phyloP scores from a whole-genome alignment of 2,888 invertebrate genomes.

The Drosophila falleni region DNA sequence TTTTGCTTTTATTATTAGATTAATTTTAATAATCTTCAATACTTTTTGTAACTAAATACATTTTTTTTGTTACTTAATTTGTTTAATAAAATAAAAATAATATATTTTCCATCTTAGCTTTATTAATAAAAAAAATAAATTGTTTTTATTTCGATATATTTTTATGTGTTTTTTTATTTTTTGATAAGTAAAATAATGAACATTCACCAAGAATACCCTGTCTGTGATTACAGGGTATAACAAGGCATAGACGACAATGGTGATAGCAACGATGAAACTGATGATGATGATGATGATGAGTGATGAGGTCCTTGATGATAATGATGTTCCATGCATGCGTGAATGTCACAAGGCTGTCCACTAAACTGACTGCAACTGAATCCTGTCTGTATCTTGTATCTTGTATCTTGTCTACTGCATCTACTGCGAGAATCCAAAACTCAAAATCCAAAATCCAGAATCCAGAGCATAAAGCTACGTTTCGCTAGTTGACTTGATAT shows the following conservation, averaged over 20 bases:
- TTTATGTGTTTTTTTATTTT: too few relatives aligned
- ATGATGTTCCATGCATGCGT: conserved; percentile 59
- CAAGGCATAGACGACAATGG: conserved; percentile 3
- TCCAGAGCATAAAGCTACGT: conserved; percentile 2
- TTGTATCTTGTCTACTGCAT: conserved; percentile 1
- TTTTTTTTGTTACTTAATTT: too few relatives aligned
- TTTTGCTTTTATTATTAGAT: too few relatives aligned
- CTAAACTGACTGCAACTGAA: conserved; percentile 25
- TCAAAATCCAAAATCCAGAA: background rate
- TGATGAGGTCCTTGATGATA: background rate
- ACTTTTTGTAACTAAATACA: too few relatives aligned
- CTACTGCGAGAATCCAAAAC: too few relatives aligned
- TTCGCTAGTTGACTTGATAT: conserved; percentile 11
- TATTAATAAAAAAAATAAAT: too few relatives aligned
- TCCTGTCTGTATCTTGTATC: conserved; percentile 5
- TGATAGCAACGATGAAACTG: background rate
- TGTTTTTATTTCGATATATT: too few relatives aligned
- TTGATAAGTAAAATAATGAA: too few relatives aligned
- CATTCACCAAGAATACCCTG: too few relatives aligned
- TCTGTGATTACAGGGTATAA: conserved; percentile 11
- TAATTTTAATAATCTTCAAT: too few relatives aligned
- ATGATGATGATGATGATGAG: conserved; percentile 1
- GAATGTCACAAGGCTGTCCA: conserved; percentile 61
- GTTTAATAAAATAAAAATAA: too few relatives aligned
- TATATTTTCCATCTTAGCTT: too few relatives aligned